Evolutionary conservation across 2,113 vertebrate species (phyloP).

Genomic region (Micronisus gabar): DNA sequence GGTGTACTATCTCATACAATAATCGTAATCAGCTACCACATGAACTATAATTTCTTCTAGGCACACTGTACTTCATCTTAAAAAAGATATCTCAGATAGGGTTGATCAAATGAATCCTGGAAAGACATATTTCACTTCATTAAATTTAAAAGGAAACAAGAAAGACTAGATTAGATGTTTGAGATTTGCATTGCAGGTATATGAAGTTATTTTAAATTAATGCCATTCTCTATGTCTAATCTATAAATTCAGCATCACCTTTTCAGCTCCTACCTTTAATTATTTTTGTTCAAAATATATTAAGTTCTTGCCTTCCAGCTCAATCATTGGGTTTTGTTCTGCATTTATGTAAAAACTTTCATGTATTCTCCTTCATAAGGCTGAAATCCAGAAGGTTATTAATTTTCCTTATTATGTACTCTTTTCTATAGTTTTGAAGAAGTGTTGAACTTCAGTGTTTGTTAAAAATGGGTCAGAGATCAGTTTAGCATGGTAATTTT

Average conservation of each 20-base stretch:
- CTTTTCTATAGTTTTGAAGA: background rate
- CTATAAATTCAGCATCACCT: background rate
- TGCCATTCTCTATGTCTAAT: background rate
- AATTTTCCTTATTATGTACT: background rate
- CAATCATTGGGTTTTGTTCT: background rate
- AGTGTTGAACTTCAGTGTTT: background rate
- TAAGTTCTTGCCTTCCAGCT: background rate
- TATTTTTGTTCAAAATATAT: background rate
- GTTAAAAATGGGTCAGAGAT: background rate
- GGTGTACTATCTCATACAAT: background rate
- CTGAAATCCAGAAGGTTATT: background rate
- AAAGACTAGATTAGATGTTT: background rate
- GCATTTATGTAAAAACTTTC: background rate
- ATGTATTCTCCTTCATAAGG: background rate
- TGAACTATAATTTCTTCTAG: background rate
- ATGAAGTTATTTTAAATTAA: background rate
- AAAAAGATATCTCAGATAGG: background rate
- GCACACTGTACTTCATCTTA: background rate
- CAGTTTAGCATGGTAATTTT: background rate
- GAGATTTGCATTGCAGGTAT: background rate
- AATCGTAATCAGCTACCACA: background rate
- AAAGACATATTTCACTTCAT: background rate
- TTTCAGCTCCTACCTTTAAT: background rate
- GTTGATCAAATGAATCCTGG: background rate
- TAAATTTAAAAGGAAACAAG: background rate